Evolutionary conservation across 2,888 invertebrate species (phyloP), one percentile per base, ranked within the genome.

Genomic region (Napeogenes inachia): DNA sequence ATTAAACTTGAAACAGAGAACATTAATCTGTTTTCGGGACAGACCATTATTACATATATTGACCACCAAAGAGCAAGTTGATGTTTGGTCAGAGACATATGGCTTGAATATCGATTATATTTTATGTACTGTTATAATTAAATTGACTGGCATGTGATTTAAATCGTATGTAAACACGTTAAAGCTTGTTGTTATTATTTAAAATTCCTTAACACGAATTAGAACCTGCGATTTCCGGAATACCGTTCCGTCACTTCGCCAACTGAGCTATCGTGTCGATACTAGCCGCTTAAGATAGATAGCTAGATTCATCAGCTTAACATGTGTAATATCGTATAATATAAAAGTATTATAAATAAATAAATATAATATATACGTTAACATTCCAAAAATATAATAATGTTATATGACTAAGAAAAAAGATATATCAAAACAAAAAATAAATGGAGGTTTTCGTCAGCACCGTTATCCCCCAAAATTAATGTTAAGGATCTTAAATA

Each of bases 11-110:
- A 50, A 50, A 30, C 50, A 50, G 21, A 50, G 30, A 30, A 30
- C 50, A 50, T 50, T 50, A 50, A 50, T 50, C 50, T 30, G 50
- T 50, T 50, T 50, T 50, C 50, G 50, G 50, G 50, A 42, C 42
- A 42, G 50, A 10, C 50, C 8, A 30, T 50, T 30, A 30, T 30
- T 13, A 10, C 21, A 21, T 21, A 3, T 30, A 30, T 30, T 50
- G 50, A 50, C 50, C 50, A 50, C 21, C 47, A n/a, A 30, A 30
- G 30, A 50, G 50, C 30, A 8, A 30, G 50, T 50, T 50, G 21
- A 50, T 50, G 50, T 50, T 21, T 30, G 21, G 50, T 50, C 30
- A 30, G 50, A 50, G 50, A 50, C 21, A 50, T 50, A 50, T 50
- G 12, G 50, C 50, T 3, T 50, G 21, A 50, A 30, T 50, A 50